Evolutionary conservation across 1,140 invertebrate species (phyloP), one percentile per base, ranked within the genome.

Genomic region (Aphidius gifuensis): DNA sequence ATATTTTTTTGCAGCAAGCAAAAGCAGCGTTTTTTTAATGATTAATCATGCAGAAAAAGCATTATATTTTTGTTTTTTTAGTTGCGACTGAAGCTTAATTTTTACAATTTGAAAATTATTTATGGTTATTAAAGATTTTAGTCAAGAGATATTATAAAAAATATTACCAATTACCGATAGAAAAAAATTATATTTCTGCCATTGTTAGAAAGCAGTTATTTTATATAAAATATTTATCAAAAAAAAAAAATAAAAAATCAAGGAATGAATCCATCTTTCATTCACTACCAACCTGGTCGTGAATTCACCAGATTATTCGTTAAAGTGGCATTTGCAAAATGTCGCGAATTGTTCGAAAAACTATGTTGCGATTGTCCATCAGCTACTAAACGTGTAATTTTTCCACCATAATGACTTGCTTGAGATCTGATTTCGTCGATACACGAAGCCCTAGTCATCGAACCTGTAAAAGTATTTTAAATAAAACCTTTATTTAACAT

Each of bases 341-440:
- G 92, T 61, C 88, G 79, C 60, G 90, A 92, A 69, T 92, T 88
- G 66, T 90, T 90, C 21, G 90, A 90, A 72, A 92, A 92, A 69
- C 90, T 92, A 69, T 93, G 88, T 73, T 92, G 90, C 38, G 91
- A 92, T 74, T 93, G 91, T 56, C 91, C 90, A 75, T 94, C 91
- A 44, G 90, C 90, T 60, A 92, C 83, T 46, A 90, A 92, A 64
- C 83, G 73, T 39, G 73, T 75, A 63, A 73, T 68, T 68, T 83
- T 83, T 48, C 72, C 74, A 46, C 76, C 76, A 55, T 80, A 80
- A 65, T 83, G 82, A 60, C 82, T 81, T 54, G 77, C 65, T 69
- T 88, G 86, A n/a, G 85, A 86, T 60, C 85, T 78, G 55, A 84
- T 84, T 70, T 86, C 89, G 73, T 86, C 89, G 64, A 84, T 85